Conservation (phyloP, 2,888 invertebrate species). For the Lasioglossum calceatum region DNA sequence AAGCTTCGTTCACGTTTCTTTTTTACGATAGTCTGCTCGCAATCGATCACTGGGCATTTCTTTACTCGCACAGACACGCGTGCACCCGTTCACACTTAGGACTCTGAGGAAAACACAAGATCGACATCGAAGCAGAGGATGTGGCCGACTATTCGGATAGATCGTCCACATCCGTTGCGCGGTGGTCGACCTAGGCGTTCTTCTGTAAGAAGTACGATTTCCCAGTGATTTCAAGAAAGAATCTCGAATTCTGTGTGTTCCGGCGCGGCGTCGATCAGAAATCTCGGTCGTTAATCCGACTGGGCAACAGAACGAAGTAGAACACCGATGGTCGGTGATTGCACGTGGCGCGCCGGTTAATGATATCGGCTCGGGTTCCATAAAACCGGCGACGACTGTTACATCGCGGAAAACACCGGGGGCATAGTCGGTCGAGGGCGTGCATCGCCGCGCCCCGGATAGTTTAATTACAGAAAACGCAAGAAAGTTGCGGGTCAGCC, state of each 20-base stretch:
- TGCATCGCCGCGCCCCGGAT: background rate
- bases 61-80: too few species aligned
- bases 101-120: too few species aligned
- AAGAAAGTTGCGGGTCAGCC: conserved; percentile 12
- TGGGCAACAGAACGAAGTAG: background rate
- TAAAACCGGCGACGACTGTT: background rate
- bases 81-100: too few species aligned
- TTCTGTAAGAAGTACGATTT: background rate
- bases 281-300: background rate
- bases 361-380: background rate
- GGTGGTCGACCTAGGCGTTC: background rate
- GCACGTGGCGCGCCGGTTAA: background rate
- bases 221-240: background rate
- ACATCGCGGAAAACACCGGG: background rate
- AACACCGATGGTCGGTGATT: background rate
- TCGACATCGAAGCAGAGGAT: background rate
- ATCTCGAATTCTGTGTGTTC: background rate
- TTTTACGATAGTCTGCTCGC: too few species aligned
- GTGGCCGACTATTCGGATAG: background rate
- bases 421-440: background rate
- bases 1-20: too few species aligned
- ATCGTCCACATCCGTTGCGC: background rate
- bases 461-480: conserved; percentile 37
- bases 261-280: background rate
- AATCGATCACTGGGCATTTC: too few species aligned